Conservation (phyloP, 2,888 invertebrate species). For the Parnassius glacialis region DNA sequence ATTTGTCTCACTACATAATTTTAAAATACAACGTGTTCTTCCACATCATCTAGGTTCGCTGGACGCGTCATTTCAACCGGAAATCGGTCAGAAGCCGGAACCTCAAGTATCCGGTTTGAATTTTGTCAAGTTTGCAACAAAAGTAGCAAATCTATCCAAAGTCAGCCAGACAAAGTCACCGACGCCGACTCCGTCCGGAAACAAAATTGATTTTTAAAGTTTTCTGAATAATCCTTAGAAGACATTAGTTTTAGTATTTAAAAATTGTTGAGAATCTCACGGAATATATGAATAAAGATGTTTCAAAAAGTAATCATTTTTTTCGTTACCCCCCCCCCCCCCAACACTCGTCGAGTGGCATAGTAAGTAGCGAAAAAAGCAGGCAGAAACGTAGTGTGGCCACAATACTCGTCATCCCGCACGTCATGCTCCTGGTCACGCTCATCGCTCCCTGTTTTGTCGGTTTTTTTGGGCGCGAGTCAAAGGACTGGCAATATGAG, state of each 20-base stretch:
- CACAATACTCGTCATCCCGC: too few species aligned
- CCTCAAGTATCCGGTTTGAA: slow-evolving; percentile 61
- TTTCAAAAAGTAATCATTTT: not conserved
- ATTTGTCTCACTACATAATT: too few species aligned
- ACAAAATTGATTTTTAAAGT: slow-evolving; percentile 63
- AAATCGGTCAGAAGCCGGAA: slow-evolving; percentile 60
- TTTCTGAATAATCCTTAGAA: not conserved
- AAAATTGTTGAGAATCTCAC: too few species aligned
- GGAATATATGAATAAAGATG: not conserved
- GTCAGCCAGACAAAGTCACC: slow-evolving; percentile 63
- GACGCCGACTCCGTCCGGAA: slow-evolving; percentile 54
- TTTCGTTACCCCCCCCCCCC: not conserved
- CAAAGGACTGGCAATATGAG: too few species aligned
- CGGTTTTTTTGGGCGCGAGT: too few species aligned
- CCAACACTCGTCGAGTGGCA: too few species aligned
- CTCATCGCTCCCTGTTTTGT: too few species aligned
- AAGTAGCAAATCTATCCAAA: slow-evolving; percentile 67
- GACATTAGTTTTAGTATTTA: too few species aligned
- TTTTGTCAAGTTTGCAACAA: slow-evolving; percentile 70
- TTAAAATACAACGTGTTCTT: slow-evolving; percentile 3
- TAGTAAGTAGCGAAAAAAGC: too few species aligned
- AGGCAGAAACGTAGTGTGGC: too few species aligned
- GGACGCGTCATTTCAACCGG: slow-evolving; percentile 63
- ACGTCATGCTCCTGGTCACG: too few species aligned
- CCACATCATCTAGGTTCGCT: slow-evolving; percentile 53